Evolutionary conservation across 2,888 invertebrate genomes (phyloP).

Genomic region (Lycia hirtaria): DNA sequence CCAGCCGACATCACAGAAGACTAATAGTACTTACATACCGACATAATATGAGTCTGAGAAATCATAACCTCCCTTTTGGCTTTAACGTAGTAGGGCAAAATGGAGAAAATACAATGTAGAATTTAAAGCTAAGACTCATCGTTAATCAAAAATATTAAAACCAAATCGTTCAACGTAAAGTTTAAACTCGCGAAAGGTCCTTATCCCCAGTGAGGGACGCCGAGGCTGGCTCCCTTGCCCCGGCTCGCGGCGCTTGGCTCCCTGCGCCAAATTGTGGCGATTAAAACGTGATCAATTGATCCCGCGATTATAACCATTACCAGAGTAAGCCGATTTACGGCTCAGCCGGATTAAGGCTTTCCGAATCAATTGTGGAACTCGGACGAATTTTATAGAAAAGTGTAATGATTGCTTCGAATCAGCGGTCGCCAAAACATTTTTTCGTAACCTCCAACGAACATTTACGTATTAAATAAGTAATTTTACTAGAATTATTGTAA

Average conservation of each 20-base stretch:
- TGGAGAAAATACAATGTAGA: not conserved
- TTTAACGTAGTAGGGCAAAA: no score
- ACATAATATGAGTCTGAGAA: no score
- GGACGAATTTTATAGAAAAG: not conserved
- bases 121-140: not conserved
- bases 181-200: not conserved
- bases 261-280: slow-evolving; percentile 29
- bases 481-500: no score
- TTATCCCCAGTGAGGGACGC: slow-evolving; percentile 25
- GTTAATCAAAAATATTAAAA: no score
- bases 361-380: slow-evolving; percentile 6
- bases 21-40: no score
- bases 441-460: no score
- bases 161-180: not conserved
- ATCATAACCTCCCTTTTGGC: no score
- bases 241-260: no score
- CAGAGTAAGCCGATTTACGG: slow-evolving; percentile 18
- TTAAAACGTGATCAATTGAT: slow-evolving; percentile 49
- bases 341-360: slow-evolving; percentile 5
- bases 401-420: not conserved
- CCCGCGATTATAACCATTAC: slow-evolving; percentile 32
- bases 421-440: not conserved
- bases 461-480: no score
- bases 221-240: no score
- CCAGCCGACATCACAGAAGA: no score